Evolutionary conservation across 2,797 vertebrate genomes (phyloP), one percentile per base, ranked within the genome.

Genomic region (Hephaestus fuliginosus): DNA sequence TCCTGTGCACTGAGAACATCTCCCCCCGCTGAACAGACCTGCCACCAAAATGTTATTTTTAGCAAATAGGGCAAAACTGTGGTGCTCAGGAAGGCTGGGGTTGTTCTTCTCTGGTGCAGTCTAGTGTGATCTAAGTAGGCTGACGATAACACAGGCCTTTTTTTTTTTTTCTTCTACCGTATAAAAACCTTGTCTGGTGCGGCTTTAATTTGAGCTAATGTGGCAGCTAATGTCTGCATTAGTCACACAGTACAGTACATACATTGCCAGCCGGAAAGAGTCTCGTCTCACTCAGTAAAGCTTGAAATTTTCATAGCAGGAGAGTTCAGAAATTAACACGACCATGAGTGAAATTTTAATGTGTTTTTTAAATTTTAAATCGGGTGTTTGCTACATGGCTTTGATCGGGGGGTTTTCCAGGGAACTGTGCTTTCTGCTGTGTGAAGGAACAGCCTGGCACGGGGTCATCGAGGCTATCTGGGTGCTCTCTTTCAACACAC

Each of bases 381-480:
- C 22, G 25, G 56, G 0, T 15, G 0, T 39, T 49, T 73, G 57
- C 44, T 20, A 39, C 30, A n/a, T n/a, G 36, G 13, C 10, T 13
- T 58, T 53, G 25, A 49, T 44, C 55, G 9, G 3, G 33, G 17
- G 63, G 0, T 62, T 74, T 57, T 15, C 20, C 15, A 1, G 5
- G 30, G 7, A 63, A n/a, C 17, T 28, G 25, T 61, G 28, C 33
- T 25, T 2, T 65, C 51, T 70, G 48, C 55, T 13, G 44, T 58
- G 36, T 70, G 52, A 71, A 22, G 44, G 20, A 64, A 39, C 41
- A 61, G 66, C 55, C 46, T 62, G 60, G n/a, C 51, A 3, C 0
- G 41, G 49, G 90, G 87, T 89, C 88, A 89, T 80, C 48, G 13
- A 80, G 86, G 85, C 63, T 67, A 88, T 92, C 86, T 68, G 15